Base-by-base conservation (phyloP, 2,888 invertebrate genomes). In the Ischnura elegans region DNA sequence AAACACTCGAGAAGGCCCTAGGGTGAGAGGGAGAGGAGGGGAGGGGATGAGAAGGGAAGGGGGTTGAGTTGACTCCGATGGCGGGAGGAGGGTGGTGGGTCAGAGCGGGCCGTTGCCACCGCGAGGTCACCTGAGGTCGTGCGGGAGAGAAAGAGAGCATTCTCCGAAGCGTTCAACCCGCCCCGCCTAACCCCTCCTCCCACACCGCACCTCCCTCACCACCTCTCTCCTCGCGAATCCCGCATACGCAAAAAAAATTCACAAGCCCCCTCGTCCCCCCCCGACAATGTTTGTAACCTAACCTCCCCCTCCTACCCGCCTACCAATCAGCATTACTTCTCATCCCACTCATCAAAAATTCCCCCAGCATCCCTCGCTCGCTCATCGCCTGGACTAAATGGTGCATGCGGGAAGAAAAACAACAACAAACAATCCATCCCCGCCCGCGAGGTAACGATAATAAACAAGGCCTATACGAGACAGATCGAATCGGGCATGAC, bases 101-200 rank as follows among this genome's bases (percentile, higher is more conserved):
- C 90, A 90, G 61, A 43, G 90, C 43, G 90, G 90, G 90, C n/a
- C 90, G 90, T 90, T 90, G 90, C 90, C 90, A 43, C 90, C 90
- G 90, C 90, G 90, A 66, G 90, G 90, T 90, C 90, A 90, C 90
- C 29, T 66, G 90, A 90, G 90, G 90, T 90, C 90, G 90, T 21
- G 45, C 90, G 55, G n/a, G 61, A 55, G 61, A 47, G 43, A 13
- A 19, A 21, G 55, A 61, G 55, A 61, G 55, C 61, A 90, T 42
- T 43, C 90, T 42, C 55, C 90, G 46, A 86, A 45, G n/a, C 90
- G 55, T 61, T 61, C 90, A 61, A n/a, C 61, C 90, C 90, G 66
- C 90, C 43, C 42, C 46, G 25, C 45, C 42, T n/a, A 25, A 25
- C 19, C 46, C 46, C 21, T 5, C 46, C 86, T n/a, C 86, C 3